phyloP scores from a whole-genome alignment of 2,113 vertebrate genomes.

The Grallaria varia region DNA sequence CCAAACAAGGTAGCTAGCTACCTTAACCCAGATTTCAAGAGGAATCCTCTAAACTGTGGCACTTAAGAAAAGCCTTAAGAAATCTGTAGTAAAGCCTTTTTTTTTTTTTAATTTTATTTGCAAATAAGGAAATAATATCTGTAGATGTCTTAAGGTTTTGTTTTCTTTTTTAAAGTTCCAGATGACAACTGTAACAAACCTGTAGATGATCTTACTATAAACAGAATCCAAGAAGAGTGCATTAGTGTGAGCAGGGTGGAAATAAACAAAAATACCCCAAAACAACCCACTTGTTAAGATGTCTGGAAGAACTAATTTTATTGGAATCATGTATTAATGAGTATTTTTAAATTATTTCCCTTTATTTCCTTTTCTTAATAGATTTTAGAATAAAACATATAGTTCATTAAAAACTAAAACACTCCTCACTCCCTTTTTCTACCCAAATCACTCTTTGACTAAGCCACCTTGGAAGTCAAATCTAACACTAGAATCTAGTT shows the following conservation, averaged over 20 bases:
- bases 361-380: background rate
- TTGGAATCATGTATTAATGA: background rate
- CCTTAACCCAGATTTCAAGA: background rate
- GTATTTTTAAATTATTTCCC: background rate
- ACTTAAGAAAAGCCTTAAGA: background rate
- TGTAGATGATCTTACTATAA: background rate
- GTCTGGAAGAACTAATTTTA: background rate
- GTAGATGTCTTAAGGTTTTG: background rate
- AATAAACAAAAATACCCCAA: background rate
- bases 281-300: background rate
- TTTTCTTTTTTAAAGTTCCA: background rate
- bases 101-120: background rate
- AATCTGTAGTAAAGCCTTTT: background rate
- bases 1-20: background rate
- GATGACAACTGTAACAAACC: background rate
- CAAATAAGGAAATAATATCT: background rate
- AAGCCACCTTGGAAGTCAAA: background rate
- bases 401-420: background rate
- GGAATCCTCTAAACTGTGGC: background rate
- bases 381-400: background rate
- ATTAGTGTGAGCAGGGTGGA: background rate
- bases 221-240: background rate
- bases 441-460: background rate
- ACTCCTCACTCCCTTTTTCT: background rate
- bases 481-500: background rate